phyloP scores from a whole-genome alignment of 2,797 vertebrate species.

The Coccyzus lansbergi region DNA sequence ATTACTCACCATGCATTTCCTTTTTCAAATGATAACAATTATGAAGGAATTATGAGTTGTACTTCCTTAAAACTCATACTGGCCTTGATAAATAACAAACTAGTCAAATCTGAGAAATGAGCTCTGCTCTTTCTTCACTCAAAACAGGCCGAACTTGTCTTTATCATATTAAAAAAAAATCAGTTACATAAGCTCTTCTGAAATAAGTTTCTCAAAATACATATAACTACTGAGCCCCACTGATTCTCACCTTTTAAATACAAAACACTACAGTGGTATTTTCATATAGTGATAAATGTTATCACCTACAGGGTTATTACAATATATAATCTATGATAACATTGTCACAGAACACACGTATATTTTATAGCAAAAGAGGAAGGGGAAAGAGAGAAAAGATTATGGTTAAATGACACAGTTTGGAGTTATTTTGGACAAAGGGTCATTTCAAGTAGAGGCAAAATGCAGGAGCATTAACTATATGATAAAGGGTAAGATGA shows the following conservation, averaged over 20 bases:
- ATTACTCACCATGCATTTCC: neutral
- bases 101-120: neutral
- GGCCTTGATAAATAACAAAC: neutral
- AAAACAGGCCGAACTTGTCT: neutral
- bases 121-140: neutral
- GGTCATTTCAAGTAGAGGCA: neutral
- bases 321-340: constrained; percentile 18
- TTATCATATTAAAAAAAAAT: neutral
- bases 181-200: neutral
- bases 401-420: neutral
- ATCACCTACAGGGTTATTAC: constrained; percentile 10
- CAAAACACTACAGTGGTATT: neutral
- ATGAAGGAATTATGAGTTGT: neutral
- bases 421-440: neutral
- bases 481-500: accelerated
- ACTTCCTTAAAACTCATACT: neutral
- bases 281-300: neutral
- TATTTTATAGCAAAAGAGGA: neutral
- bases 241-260: constrained; percentile 40
- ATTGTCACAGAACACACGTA: neutral
- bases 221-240: neutral
- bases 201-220: constrained; percentile 39
- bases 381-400: neutral
- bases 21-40: constrained; percentile 20
- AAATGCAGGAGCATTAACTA: neutral